Percentiles rank a stretch among this genome's conserved stretches.
These are phyloP conservation scores for Ahaetulla prasina DNA, from an alignment of 2,113 vertebrate genomes.

Conservation along the genomic window DNA sequence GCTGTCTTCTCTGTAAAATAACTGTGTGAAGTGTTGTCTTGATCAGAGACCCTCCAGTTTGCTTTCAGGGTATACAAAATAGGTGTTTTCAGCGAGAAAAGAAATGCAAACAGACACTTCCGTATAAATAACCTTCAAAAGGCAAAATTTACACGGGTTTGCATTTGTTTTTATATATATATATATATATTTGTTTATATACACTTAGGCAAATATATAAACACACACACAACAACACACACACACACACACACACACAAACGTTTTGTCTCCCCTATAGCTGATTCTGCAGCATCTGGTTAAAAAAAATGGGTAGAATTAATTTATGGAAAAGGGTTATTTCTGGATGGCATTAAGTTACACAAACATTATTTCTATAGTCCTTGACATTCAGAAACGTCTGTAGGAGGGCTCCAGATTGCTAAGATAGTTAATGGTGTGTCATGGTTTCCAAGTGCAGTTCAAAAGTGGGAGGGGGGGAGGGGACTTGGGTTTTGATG, in stretches of 20 bases:
- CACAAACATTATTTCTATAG: not conserved
- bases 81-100: slow-evolving; percentile 48
- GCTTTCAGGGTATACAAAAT: slow-evolving; percentile 39
- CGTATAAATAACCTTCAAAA: not conserved
- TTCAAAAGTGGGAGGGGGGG: not conserved
- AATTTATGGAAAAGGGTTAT: not conserved
- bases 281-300: not conserved
- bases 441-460: not conserved
- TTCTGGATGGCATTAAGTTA: not conserved
- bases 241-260: too few relatives aligned
- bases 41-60: slow-evolving; percentile 37
- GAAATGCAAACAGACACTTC: slow-evolving; percentile 42
- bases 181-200: not conserved
- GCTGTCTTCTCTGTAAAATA: slow-evolving; percentile 50
- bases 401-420: not conserved
- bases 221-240: too few relatives aligned
- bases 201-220: not conserved
- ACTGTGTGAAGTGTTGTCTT: slow-evolving; percentile 41
- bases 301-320: not conserved
- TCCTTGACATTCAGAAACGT: not conserved
- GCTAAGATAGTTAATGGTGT: not conserved
- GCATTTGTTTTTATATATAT: not conserved
- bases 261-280: not conserved
- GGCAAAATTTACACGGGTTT: not conserved
- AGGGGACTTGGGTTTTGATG: not conserved